Percentiles rank a stretch among this genome's conserved stretches.
phyloP scores from a whole-genome alignment of 2,113 vertebrate genomes.

The Pluvialis apricaria region DNA sequence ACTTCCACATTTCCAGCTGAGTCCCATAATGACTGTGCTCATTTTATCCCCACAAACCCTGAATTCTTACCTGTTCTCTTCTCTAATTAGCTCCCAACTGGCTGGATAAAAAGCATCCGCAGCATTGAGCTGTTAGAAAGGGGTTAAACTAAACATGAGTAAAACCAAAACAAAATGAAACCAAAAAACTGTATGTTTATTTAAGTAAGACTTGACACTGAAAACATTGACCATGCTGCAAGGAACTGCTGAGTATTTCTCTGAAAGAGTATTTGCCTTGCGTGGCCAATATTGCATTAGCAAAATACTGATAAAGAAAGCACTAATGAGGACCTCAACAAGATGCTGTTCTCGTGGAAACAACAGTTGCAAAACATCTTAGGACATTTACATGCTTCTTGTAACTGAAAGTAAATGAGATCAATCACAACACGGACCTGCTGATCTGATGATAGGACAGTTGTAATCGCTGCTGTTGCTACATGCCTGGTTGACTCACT shows the following conservation, averaged over 20 bases:
- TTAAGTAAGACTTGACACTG: not conserved
- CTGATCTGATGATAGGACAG: not conserved
- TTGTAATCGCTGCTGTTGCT: not conserved
- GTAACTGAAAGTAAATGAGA: not conserved
- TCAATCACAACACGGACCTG: not conserved
- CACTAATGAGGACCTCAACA: not conserved
- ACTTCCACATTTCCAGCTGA: not conserved
- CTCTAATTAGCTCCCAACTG: not conserved
- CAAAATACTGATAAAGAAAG: not conserved
- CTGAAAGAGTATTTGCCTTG: not conserved
- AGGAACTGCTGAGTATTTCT: not conserved
- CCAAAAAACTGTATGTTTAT: not conserved
- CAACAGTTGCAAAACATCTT: not conserved
- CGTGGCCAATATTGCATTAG: not conserved
- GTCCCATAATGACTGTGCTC: not conserved
- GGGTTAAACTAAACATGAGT: not conserved
- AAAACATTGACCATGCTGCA: not conserved
- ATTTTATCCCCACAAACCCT: not conserved
- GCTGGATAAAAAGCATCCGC: not conserved
- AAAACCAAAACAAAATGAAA: not conserved
- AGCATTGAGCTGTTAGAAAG: not conserved
- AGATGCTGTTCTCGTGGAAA: not conserved
- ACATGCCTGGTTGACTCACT: not conserved
- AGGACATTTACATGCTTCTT: not conserved
- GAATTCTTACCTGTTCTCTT: not conserved